Conservation (phyloP, 2,113 vertebrate species). For the Macrotis lagotis region DNA sequence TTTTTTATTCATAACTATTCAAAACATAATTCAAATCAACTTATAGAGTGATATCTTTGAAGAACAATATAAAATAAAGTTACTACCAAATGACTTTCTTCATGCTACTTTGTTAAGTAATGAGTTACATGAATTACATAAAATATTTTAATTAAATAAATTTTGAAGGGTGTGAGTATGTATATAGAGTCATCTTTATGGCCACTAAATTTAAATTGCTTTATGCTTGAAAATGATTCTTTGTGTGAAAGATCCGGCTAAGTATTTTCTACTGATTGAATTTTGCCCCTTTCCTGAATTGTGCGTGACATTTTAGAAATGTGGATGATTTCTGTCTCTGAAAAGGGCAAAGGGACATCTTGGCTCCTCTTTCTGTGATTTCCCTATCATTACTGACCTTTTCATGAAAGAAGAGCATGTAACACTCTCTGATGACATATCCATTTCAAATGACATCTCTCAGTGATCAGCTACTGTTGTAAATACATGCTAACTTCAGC, state of each 20-base stretch:
- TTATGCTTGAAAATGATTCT: constrained; percentile 50
- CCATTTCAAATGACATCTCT: constrained; percentile 47
- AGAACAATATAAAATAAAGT: background rate
- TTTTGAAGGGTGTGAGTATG: background rate
- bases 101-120: background rate
- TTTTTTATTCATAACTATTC: background rate
- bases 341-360: constrained; percentile 73
- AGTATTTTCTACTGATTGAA: constrained; percentile 52
- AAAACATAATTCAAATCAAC: background rate
- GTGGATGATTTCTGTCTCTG: constrained; percentile 69
- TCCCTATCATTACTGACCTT: constrained; percentile 76
- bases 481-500: constrained; percentile 19
- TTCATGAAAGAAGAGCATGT: constrained; percentile 73
- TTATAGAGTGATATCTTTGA: background rate
- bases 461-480: background rate
- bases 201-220: background rate
- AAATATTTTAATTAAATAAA: background rate
- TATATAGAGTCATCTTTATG: background rate
- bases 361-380: constrained; percentile 64
- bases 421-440: constrained; percentile 70
- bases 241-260: constrained; percentile 62
- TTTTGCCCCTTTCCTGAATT: constrained; percentile 62
- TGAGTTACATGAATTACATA: background rate
- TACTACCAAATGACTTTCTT: constrained; percentile 11
- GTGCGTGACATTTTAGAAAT: constrained; percentile 68